Evolutionary conservation across 2,113 vertebrate genomes (phyloP).

Genomic region (Pyxicephalus adspersus): DNA sequence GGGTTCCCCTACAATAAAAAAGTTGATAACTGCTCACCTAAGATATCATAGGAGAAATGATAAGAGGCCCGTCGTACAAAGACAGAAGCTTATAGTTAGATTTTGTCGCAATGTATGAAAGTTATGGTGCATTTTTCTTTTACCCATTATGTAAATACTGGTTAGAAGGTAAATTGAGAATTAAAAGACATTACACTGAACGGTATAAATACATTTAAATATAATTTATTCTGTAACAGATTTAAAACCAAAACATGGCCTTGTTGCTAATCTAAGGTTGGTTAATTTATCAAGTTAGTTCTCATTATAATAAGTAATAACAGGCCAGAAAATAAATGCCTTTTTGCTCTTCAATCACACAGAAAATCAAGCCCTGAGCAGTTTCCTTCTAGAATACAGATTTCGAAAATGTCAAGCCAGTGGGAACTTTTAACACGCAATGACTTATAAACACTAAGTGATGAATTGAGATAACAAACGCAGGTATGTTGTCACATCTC

Average conservation of each 20-base stretch:
- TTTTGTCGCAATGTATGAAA: no score
- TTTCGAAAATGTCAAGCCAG: constrained; percentile 61
- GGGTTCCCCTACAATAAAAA: no score
- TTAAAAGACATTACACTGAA: constrained; percentile 41
- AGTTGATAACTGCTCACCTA: no score
- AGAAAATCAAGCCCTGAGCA: constrained; percentile 62
- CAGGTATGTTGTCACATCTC: constrained; percentile 35
- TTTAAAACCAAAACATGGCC: constrained; percentile 1
- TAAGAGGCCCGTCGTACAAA: no score
- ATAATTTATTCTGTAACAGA: constrained; percentile 12
- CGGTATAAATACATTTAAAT: constrained; percentile 41
- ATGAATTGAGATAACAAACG: constrained; percentile 41
- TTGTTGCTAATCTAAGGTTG: constrained; percentile 56
- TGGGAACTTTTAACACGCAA: constrained; percentile 59
- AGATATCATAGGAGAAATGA: no score
- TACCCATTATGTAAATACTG: constrained; percentile 2
- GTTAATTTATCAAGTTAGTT: constrained; percentile 66
- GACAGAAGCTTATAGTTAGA: no score
- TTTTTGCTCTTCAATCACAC: constrained; percentile 65
- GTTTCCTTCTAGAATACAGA: constrained; percentile 58
- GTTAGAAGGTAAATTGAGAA: constrained; percentile 12
- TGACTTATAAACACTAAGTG: constrained; percentile 34
- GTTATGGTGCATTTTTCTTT: no score
- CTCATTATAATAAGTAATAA: constrained; percentile 66
- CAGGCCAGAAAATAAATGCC: constrained; percentile 59